Evolutionary conservation across 2,888 invertebrate species (phyloP), one percentile per base, ranked within the genome.

Genomic region (Plebejus anna): DNA sequence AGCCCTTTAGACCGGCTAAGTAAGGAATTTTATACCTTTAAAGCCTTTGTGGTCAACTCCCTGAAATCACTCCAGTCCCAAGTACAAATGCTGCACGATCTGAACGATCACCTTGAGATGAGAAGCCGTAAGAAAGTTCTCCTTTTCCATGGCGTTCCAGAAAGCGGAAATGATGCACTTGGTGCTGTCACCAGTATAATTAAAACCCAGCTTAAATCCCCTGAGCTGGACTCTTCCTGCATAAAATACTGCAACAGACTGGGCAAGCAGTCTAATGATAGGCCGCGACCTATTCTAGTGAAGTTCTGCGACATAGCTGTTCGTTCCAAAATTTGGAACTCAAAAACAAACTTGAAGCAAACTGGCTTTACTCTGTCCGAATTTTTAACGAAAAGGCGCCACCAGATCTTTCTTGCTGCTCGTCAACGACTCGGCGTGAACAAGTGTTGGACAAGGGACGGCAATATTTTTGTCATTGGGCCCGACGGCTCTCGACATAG

Each of bases 361-460:
- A 72, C 75, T 5, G 79, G 76, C 11, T 28, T 79, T 2, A 78
- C 77, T 6, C 1, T 77, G 13, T 77, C 80, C 0, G 79, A 80
- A n/a, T 80, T 79, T 22, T 16, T 79, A 0, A 80, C 79, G 0
- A 75, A 66, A 3, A 57, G 32, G 0, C 76, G 78, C 2, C 79
- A 79, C 36, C 47, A 57, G 0, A n/a, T 75, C 0, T 79, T 79
- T n/a, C 4, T 79, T 4, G 28, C 66, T 13, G 79, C 78, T 47
- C 76, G 79, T 11, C 72, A 75, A 22, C 75, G 75, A 0, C 71
- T 75, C 11, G 79, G 79, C 9, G 13, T 78, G 2, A 55, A n/a
- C 2, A 77, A 76, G 9, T 78, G 79, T 51, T 78, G 79, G 78
- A 78, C 78, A 1, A 75, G 61, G 47, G 78, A 79, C 4, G 79